These are phyloP conservation scores for Spea bombifrons DNA, from an alignment of 2,113 vertebrate species.

Conservation along the genomic window DNA sequence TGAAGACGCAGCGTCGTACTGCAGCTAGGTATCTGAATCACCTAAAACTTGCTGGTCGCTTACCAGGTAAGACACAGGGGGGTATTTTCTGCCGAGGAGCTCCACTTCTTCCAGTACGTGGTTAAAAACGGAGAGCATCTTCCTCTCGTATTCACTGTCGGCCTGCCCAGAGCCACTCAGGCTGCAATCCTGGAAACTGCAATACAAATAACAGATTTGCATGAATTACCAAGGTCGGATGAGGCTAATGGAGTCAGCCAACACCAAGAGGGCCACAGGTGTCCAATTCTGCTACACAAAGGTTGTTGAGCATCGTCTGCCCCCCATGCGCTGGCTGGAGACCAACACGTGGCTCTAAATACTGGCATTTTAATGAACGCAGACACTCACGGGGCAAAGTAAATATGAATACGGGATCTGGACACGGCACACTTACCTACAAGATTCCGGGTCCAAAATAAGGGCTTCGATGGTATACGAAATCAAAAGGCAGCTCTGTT, in stretches of 20 bases:
- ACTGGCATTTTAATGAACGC: too few relatives aligned
- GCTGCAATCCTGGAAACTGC: conserved; percentile 89
- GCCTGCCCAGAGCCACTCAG: conserved; percentile 73
- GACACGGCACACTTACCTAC: conserved; percentile 70
- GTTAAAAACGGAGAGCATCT: conserved; percentile 90
- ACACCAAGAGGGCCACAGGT: too few relatives aligned
- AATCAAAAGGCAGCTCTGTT: conserved; percentile 92
- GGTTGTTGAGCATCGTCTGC: too few relatives aligned
- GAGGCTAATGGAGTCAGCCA: too few relatives aligned
- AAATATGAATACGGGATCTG: too few relatives aligned
- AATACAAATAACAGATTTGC: not conserved
- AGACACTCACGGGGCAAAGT: too few relatives aligned
- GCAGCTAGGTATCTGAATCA: too few relatives aligned
- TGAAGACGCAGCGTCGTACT: too few relatives aligned
- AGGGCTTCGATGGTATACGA: conserved; percentile 91
- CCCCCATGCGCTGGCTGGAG: too few relatives aligned
- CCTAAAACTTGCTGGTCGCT: conserved; percentile 46
- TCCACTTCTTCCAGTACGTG: conserved; percentile 91
- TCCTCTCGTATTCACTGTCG: conserved; percentile 90
- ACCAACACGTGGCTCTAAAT: too few relatives aligned
- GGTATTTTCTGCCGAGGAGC: conserved; percentile 85
- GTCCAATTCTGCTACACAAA: too few relatives aligned
- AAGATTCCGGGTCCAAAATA: conserved; percentile 90
- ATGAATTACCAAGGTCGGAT: too few relatives aligned
- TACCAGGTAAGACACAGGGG: conserved; percentile 92